Evolutionary conservation across 2,113 vertebrate genomes (phyloP), one percentile per base, ranked within the genome.

Genomic region (Fulica atra): DNA sequence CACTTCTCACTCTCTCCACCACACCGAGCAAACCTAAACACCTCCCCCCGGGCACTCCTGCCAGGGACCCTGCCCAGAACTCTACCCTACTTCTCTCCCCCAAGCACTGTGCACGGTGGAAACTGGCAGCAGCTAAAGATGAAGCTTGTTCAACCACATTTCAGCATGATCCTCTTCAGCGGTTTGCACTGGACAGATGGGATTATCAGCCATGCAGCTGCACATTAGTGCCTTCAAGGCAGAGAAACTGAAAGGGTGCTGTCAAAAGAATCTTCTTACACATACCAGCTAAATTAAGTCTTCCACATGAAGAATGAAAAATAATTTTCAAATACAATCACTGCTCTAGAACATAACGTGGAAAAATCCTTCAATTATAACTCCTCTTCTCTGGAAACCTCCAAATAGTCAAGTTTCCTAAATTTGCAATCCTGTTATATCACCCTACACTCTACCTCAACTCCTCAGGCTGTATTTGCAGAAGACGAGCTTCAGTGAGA

Each of bases 131-230:
- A 87, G 44, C 44, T 89, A 42, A 61, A 46, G 48, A 40, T 25
- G 68, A 81, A 89, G 63, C 71, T 89, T 69, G n/a, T 57, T 71
- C 72, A 72, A 73, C 57, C 61, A 70, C 78, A 33, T 63, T 89
- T 70, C 84, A 48, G 61, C 82, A 21, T 25, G 40, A 82, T 90
- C 85, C 71, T 63, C 79, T 88, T 73, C 50, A 6, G 51, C 68
- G n/a, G 83, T 71, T 36, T 14, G 23, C 29, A 10, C 77, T 50
- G 95, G 88, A 74, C 92, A 89, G 80, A 81, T 44, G 48, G 72
- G 69, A 91, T 91, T 84, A 79, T 68, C 61, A 74, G 70, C 89
- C 88, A 81, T 56, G 86, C 95, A 92, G 86, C 94, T 97, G 95
- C 96, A 96, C 83, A 91, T 79, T 38, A 31, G 23, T 89, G 93